Base-by-base conservation (phyloP, 2,888 invertebrate genomes). In the Callinectes sapidus region DNA sequence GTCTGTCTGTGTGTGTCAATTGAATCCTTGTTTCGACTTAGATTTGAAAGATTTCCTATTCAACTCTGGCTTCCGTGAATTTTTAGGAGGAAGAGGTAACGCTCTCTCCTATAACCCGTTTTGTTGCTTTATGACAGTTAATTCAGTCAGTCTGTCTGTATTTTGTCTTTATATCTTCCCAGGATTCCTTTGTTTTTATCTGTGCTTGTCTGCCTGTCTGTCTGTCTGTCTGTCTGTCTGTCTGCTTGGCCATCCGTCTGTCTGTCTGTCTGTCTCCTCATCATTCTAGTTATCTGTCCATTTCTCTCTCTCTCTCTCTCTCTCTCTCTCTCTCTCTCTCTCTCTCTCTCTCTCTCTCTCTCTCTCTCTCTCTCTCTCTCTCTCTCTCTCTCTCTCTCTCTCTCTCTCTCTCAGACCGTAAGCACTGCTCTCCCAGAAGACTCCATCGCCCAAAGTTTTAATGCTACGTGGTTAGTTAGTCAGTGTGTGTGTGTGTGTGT, bases 401-500 rank as follows among this genome's bases (percentile, higher is more conserved):
- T n/a, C n/a, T n/a, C 42, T 54, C 54, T 54, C 54, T 18, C 54
- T 87, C 87, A 23, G 23, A 39, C 48, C 54, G 87, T 48, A 48
- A 87, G 87, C 71, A 71, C 71, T 71, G 71, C 28, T 28, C 71
- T 71, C 71, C 71, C 71, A 71, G 28, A 71, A 71, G 71, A 71
- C 71, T 71, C 28, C 71, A 71, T 23, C 28, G 71, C 3, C 71
- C 71, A 71, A 71, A 71, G 71, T 71, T 71, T 71, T 71, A 71
- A 71, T 71, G 71, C 71, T 71, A 28, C n/a, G 71, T 71, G 71
- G 71, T 71, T 71, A 71, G 71, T 71, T 71, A 71, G 71, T 71
- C 71, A 71, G 81, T 81, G 81, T 81, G 81, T 81, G 81, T 81
- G 81, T 81, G 81, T 81, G 81, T 81, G 35, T 81, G 81, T 81